These are phyloP conservation scores for Stratiolaelaps scimitus DNA, from an alignment of 1,140 invertebrate species.

Conservation along the genomic window DNA sequence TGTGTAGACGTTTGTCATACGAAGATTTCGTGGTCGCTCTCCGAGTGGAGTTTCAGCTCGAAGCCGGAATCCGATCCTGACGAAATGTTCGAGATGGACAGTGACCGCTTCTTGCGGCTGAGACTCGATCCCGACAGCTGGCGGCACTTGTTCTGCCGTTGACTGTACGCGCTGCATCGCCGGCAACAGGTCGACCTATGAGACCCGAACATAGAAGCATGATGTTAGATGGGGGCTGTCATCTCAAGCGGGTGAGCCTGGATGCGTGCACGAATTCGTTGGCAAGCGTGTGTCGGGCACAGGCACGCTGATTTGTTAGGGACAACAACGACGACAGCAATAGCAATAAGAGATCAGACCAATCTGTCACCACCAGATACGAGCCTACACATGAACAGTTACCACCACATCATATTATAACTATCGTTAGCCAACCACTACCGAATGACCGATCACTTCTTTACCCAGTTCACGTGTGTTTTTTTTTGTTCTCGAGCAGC, in stretches of 20 bases:
- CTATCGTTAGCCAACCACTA: too few species aligned
- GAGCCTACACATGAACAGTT: too few species aligned
- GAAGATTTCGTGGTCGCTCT: slow-evolving; percentile 27
- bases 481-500: too few species aligned
- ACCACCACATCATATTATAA: too few species aligned
- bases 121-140: slow-evolving; percentile 18
- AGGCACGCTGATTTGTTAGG: too few species aligned
- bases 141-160: slow-evolving; percentile 16
- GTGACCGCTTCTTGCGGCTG: slow-evolving; percentile 18
- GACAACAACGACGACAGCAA: too few species aligned
- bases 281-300: slow-evolving; percentile 32
- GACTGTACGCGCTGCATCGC: slow-evolving; percentile 15
- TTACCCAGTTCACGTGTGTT: too few species aligned
- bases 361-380: too few species aligned
- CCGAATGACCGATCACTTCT: too few species aligned
- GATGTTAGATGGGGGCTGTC: too few species aligned
- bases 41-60: slow-evolving; percentile 24
- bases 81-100: slow-evolving; percentile 19
- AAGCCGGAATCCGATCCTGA: slow-evolving; percentile 25
- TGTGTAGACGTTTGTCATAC: neutral
- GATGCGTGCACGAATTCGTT: slow-evolving; percentile 31
- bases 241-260: neutral
- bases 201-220: too few species aligned
- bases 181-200: slow-evolving; percentile 25
- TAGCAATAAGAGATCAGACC: too few species aligned